Base-by-base conservation (phyloP, 2,113 vertebrate genomes). In the Menura novaehollandiae region DNA sequence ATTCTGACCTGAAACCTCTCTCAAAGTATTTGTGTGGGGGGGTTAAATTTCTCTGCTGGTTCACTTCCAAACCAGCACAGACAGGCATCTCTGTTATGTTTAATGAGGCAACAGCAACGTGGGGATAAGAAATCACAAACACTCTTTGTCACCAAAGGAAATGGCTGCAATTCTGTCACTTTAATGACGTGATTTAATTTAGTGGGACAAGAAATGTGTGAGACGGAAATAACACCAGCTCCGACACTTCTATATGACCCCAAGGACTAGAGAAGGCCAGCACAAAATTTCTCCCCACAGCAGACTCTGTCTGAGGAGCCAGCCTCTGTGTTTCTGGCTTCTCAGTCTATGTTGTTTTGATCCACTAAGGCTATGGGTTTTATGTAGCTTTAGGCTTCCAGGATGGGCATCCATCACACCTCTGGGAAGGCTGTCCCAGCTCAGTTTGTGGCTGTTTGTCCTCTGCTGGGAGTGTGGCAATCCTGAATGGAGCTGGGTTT, bases 51-150 rank as follows among this genome's bases (percentile, higher is more conserved):
- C n/a, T n/a, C n/a, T n/a, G n/a, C n/a, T n/a, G n/a, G n/a, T n/a
- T n/a, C n/a, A n/a, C n/a, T n/a, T n/a, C n/a, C n/a, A n/a, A n/a
- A n/a, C n/a, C n/a, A n/a, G n/a, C n/a, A n/a, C n/a, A n/a, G 47
- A 39, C 24, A 4, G 3, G 14, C 30, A 27, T 21, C 14, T 24
- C n/a, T 23, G n/a, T 46, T 51, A 58, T 0, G 2, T 41, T 11
- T 3, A 18, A 15, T 37, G 67, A 35, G 44, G 51, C 23, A 77
- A 52, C 6, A 69, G 44, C 52, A 87, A 32, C 0, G 2, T 18
- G 46, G 12, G 24, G 51, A 35, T 39, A 33, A 89, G 43, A 85
- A 71, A 71, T 46, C 9, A 49, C 37, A 49, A 37, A 53, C 10
- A 33, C 13, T 43, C 28, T 43, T 47, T 59, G 16, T 58, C 82